Percentiles rank a stretch among this genome's conserved stretches.
Conservation (phyloP, 2,888 invertebrate species). For the Altica lythri region DNA sequence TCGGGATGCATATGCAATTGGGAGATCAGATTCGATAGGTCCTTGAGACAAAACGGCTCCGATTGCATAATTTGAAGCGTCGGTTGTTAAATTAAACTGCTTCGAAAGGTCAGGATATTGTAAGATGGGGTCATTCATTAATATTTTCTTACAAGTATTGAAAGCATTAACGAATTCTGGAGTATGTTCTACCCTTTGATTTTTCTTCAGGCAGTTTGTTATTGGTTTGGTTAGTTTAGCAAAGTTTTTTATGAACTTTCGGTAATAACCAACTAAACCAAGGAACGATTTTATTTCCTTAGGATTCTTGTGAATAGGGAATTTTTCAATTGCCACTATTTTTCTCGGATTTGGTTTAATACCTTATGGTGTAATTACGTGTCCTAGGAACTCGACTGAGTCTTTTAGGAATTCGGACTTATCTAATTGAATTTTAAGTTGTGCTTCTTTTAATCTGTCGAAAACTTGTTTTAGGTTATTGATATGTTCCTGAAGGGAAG, state of each 20-base stretch:
- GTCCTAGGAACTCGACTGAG: slow-evolving; percentile 30
- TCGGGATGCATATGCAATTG: no score
- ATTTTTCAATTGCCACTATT: slow-evolving; percentile 32
- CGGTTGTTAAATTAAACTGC: slow-evolving; percentile 47
- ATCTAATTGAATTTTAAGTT: slow-evolving; percentile 27
- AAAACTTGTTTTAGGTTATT: slow-evolving; percentile 22
- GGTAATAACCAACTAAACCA: slow-evolving; percentile 39
- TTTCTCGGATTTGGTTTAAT: slow-evolving; percentile 35
- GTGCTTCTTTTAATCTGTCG: slow-evolving; percentile 12
- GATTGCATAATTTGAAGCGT: slow-evolving; percentile 46
- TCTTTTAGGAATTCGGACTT: slow-evolving; percentile 25
- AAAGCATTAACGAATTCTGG: slow-evolving; percentile 28
- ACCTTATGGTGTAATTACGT: slow-evolving; percentile 23
- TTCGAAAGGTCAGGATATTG: slow-evolving; percentile 45
- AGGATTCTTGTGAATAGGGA: slow-evolving; percentile 33
- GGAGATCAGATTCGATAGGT: no score
- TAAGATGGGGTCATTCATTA: slow-evolving; percentile 35
- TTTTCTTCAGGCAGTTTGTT: slow-evolving; percentile 32
- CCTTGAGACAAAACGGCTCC: slow-evolving; percentile 42
- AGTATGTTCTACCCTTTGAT: slow-evolving; percentile 24
- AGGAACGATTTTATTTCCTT: slow-evolving; percentile 35
- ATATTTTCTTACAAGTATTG: slow-evolving; percentile 30
- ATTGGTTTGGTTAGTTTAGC: slow-evolving; percentile 34
- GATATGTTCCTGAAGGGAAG: no score
- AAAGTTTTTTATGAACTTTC: slow-evolving; percentile 33